A percentile compares a stretch with the other conserved stretches of the same genome.
Conservation (phyloP, 2,888 invertebrate genomes). For the Phyto melanocephala region DNA sequence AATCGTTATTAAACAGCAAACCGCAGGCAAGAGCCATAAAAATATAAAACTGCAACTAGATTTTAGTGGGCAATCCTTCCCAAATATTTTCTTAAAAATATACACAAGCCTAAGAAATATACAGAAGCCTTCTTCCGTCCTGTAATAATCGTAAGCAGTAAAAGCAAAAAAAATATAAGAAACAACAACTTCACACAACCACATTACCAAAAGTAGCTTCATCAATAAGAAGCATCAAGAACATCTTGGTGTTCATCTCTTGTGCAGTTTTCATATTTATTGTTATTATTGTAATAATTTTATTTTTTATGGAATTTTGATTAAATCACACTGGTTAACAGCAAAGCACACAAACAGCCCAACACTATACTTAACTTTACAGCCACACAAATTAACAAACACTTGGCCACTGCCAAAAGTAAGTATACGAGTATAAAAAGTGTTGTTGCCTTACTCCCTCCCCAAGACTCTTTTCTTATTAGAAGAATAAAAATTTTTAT, state of each 20-base stretch:
- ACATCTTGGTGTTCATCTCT: slow-evolving; percentile 55
- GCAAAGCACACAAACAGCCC: slow-evolving; percentile 42
- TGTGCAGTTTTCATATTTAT: slow-evolving; percentile 63
- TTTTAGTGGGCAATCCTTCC: slow-evolving; percentile 21
- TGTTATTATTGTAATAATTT: slow-evolving; percentile 66
- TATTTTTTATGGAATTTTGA: slow-evolving; percentile 66
- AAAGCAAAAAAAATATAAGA: slow-evolving; percentile 5
- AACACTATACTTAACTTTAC: slow-evolving; percentile 13
- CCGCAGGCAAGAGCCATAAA: too few relatives aligned
- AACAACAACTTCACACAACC: slow-evolving; percentile 15
- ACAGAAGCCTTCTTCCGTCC: slow-evolving; percentile 55
- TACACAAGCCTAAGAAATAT: slow-evolving; percentile 24
- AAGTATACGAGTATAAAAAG: background rate
- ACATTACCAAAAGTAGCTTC: slow-evolving; percentile 28
- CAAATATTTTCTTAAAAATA: slow-evolving; percentile 12
- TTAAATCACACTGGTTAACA: slow-evolving; percentile 64
- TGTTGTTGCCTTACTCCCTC: too few relatives aligned
- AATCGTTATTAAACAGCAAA: too few relatives aligned
- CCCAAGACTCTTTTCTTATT: slow-evolving; percentile 1
- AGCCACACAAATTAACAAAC: background rate
- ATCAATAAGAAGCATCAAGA: slow-evolving; percentile 28
- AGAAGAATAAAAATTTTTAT: slow-evolving; percentile 11
- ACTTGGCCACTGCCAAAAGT: slow-evolving; percentile 12
- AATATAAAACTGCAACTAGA: too few relatives aligned
- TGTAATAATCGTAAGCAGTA: slow-evolving; percentile 29